Evolutionary conservation across 92 coral and sea anemone genomes (phyloP).

Genomic region (Micromussa lordhowensis): DNA sequence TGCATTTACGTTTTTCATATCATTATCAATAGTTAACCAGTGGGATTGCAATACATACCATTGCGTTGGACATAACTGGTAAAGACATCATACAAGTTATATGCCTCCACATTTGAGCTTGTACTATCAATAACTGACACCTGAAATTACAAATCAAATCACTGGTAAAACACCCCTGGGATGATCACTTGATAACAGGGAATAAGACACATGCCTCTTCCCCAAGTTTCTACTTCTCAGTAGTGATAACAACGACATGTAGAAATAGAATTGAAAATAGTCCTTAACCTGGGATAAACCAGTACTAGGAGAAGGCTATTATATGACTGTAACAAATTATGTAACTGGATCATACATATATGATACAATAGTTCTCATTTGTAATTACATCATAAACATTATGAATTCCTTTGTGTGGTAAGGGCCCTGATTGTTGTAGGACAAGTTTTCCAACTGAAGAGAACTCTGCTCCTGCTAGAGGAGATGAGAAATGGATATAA

Average conservation of each 20-base stretch:
- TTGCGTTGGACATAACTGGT: slow-evolving; percentile 82
- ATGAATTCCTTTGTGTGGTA: slow-evolving; percentile 87
- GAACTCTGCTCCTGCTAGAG: slow-evolving; percentile 94
- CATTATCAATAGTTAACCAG: no score
- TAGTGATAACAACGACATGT: no score
- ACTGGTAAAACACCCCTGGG: not conserved
- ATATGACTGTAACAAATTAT: not conserved
- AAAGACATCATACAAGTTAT: slow-evolving; percentile 80
- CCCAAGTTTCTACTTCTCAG: no score
- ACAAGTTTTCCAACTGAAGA: slow-evolving; percentile 86
- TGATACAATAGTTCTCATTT: no score
- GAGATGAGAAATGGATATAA: slow-evolving; percentile 74
- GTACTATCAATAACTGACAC: slow-evolving; percentile 79
- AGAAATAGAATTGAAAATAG: no score
- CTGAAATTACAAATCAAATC: slow-evolving; percentile 41
- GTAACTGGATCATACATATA: no score
- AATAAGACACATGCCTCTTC: not conserved
- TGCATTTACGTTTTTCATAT: no score
- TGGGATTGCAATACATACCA: slow-evolving; percentile 56
- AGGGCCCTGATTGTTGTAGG: slow-evolving; percentile 78
- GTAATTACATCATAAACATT: slow-evolving; percentile 76
- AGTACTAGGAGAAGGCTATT: no score
- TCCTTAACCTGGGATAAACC: not conserved
- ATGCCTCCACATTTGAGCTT: slow-evolving; percentile 79
- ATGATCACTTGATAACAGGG: no score